Base-by-base conservation (phyloP, 2,797 vertebrate species). In the Xenops minutus region DNA sequence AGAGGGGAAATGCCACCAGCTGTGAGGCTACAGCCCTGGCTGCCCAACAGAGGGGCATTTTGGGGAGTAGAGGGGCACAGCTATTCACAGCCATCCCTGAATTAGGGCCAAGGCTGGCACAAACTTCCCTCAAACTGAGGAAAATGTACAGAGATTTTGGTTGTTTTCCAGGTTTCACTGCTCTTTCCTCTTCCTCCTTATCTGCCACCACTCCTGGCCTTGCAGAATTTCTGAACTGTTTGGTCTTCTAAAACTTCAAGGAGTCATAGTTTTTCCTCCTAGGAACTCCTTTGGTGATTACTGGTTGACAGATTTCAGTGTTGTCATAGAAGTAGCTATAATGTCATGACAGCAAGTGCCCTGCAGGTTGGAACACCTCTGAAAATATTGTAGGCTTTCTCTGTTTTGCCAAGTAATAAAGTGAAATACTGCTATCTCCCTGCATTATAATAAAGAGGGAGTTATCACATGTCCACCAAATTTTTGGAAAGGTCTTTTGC, bases 21-120 rank as follows among this genome's bases (percentile, higher is more conserved):
- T 46, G 26, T 16, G 55, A 41, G 44, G 30, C 49, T 41, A 9
- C n/a, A 49, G 58, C 51, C 58, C 59, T 43, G 58, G 71, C 39
- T 59, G 36, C 24, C 21, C n/a, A 37, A 20, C 36, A 68, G 22
- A 5, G 1, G 4, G 6, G 3, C 0, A 0, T 63, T 71, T n/a
- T 55, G 55, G 37, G 39, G 41, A 82, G 20, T 9, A 54, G 51
- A 75, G 30, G 1, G 11, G 6, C 26, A 41, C 1, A 7, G 21
- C 24, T 55, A 6, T 44, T 63, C 3, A 2, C 48, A 52, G 19
- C 36, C 16, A 9, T 16, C 12, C 29, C 16, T 80, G 55, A 80
- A n/a, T 14, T 71, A 43, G 58, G 43, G 26, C 23, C 2, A 21
- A 71, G 54, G n/a, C 34, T 52, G 58, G 11, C 11, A 71, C 23